Base-by-base conservation (phyloP, 2,797 vertebrate genomes). In the Gallinago stenura region DNA sequence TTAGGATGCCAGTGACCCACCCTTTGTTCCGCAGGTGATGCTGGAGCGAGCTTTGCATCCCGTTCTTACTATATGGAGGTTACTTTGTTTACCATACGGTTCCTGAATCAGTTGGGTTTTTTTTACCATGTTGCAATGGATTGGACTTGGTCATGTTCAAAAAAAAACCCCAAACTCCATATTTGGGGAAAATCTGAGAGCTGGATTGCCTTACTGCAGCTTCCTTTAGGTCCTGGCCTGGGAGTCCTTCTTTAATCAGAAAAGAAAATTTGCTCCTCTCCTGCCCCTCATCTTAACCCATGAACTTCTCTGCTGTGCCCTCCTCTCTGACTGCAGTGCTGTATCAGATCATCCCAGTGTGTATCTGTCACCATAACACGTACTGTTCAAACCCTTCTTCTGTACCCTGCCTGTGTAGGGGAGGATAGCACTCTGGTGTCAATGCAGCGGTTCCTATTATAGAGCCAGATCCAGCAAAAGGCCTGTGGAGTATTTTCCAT, bases 401-500 rank as follows among this genome's bases (percentile, higher is more conserved):
- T 71, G 7, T 45, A 53, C 46, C 15, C 28, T 73, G 9, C 41
- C 22, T 41, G 3, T 24, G 8, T 7, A 31, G 51, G 8, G 30
- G n/a, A 33, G 31, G 39, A 10, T 19, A 46, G 46, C 24, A 39
- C 39, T 64, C 60, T 83, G 13, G 25, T 88, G 43, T 37, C 61
- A 86, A 4, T 48, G 50, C 69, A 65, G 60, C 41, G 7, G 3
- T 60, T 83, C 54, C 68, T 80, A 1, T 65, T 89, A 60, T 11
- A 84, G 76, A 86, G 58, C 45, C 60, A 56, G 45, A 56, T 95
- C 73, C 83, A 77, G 53, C 56, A 83, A 50, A 94, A 84, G 54
- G 60, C 86, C 56, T 68, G 53, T 58, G 64, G 57, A 86, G 48
- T 87, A 57, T 94, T 95, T 82, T 95, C 56, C 20, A 93, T 95